Conservation (phyloP, 1,140 invertebrate species). For the Drosophila santomea region DNA sequence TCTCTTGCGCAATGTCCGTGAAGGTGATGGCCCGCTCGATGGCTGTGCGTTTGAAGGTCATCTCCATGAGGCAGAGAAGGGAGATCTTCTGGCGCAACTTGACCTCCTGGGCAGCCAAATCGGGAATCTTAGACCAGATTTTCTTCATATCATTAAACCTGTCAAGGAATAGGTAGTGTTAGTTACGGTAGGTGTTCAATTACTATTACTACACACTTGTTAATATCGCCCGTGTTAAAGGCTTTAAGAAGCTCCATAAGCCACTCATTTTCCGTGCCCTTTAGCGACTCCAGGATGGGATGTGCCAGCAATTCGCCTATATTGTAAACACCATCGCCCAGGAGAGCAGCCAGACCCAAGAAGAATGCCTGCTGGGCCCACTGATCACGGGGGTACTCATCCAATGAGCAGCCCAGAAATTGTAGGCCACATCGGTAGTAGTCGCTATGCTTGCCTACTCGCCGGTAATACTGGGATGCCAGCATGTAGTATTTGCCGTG, state of each 20-base stretch:
- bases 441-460: constrained; percentile 75
- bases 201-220: constrained; percentile 85
- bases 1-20: constrained; percentile 94
- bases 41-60: constrained; percentile 91
- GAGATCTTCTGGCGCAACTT: constrained; percentile 96
- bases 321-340: constrained; percentile 98
- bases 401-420: constrained; percentile 96
- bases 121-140: constrained; percentile 93
- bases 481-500: constrained; percentile 98
- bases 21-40: constrained; percentile 94
- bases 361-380: constrained; percentile 95
- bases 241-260: constrained; percentile 95
- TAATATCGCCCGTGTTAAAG: constrained; percentile 96
- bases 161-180: neutral
- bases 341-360: constrained; percentile 95
- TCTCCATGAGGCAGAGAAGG: constrained; percentile 98
- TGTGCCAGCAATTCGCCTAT: constrained; percentile 98
- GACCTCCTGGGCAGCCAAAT: constrained; percentile 93
- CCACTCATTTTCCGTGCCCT: constrained; percentile 94
- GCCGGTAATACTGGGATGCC: constrained; percentile 95
- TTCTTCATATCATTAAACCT: constrained; percentile 94
- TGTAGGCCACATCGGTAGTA: constrained; percentile 98
- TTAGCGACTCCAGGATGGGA: constrained; percentile 95
- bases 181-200: too few relatives aligned
- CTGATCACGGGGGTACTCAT: constrained; percentile 87